These are phyloP conservation scores for Brachionus koreanus DNA, from an alignment of 1,140 invertebrate genomes.

Conservation along the genomic window DNA sequence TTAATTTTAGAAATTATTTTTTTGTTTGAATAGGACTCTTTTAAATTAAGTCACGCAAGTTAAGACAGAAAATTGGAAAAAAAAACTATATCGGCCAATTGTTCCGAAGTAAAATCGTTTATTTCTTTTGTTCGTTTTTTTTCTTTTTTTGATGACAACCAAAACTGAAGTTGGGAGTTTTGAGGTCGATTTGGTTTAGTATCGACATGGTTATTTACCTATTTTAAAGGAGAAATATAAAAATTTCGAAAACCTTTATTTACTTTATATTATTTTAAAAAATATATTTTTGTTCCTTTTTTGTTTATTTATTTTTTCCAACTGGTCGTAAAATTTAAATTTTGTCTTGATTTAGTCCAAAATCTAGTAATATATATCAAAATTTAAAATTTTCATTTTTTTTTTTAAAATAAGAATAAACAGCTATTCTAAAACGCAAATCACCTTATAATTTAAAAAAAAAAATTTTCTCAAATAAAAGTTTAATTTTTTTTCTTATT, in stretches of 20 bases:
- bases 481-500: not conserved
- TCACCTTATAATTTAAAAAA: not conserved
- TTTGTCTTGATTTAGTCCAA: not conserved
- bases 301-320: conserved; percentile 1
- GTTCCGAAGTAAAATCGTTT: not conserved
- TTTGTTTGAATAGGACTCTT: not conserved
- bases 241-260: not conserved
- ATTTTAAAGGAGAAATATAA: not conserved
- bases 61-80: not conserved
- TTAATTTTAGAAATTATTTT: not conserved
- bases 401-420: not conserved
- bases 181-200: not conserved
- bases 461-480: not conserved
- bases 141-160: not conserved
- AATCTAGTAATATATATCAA: not conserved
- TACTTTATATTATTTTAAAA: not conserved
- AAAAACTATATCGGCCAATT: not conserved
- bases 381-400: not conserved
- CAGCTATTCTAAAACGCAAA: not conserved
- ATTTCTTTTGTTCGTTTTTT: not conserved
- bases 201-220: not conserved
- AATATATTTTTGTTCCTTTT: not conserved
- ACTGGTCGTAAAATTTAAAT: conserved; percentile 1
- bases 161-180: not conserved
- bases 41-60: not conserved